Percentiles rank a stretch among this genome's conserved stretches.
Conservation (phyloP, 1,140 invertebrate species). For the Drosophila eugracilis region DNA sequence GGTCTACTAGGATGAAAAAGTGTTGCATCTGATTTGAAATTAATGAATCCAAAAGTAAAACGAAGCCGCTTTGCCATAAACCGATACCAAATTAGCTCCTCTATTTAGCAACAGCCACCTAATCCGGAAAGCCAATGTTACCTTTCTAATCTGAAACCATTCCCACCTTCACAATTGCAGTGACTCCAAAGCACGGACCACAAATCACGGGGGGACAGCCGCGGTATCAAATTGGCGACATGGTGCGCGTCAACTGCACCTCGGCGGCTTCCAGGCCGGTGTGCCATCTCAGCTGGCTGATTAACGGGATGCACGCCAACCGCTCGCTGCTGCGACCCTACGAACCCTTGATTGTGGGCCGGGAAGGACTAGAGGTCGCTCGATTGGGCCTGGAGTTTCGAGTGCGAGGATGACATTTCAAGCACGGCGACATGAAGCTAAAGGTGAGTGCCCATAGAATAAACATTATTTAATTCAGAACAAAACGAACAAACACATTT, state of each 20-base stretch:
- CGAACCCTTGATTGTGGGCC: constrained; percentile 76
- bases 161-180: constrained; percentile 85
- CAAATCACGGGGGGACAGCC: constrained; percentile 91
- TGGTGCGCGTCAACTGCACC: constrained; percentile 93
- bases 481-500: too few relatives aligned
- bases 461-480: too few relatives aligned
- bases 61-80: not conserved
- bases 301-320: constrained; percentile 93
- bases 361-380: constrained; percentile 88
- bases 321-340: constrained; percentile 78
- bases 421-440: constrained; percentile 92
- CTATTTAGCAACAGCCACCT: not conserved
- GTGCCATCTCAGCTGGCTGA: constrained; percentile 93
- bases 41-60: too few relatives aligned
- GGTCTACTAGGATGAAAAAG: too few relatives aligned
- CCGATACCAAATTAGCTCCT: not conserved
- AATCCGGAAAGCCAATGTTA: not conserved
- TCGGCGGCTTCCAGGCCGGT: constrained; percentile 93
- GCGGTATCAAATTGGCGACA: constrained; percentile 92
- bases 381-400: constrained; percentile 91
- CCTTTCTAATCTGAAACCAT: constrained; percentile 2
- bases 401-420: constrained; percentile 91
- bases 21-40: too few relatives aligned
- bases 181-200: constrained; percentile 92
- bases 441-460: constrained; percentile 88